phyloP scores from a whole-genome alignment of 2,888 invertebrate genomes.

The Acronicta alni region DNA sequence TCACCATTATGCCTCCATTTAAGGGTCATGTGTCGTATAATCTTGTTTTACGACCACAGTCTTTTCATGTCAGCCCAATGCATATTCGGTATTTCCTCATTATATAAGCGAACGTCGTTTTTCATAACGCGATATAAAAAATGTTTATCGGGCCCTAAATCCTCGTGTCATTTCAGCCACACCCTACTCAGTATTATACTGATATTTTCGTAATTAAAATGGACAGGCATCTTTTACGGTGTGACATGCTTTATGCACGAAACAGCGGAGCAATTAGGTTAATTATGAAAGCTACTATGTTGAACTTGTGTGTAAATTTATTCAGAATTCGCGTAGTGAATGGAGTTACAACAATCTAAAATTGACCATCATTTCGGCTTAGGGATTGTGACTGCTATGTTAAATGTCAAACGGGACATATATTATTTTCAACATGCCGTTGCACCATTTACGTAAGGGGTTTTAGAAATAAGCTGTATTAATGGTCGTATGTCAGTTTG shows the following conservation, averaged over 20 bases:
- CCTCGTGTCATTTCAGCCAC: slow-evolving; percentile 64
- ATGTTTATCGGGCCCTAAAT: slow-evolving; percentile 73
- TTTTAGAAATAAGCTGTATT: slow-evolving; percentile 2
- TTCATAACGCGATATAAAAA: slow-evolving; percentile 71
- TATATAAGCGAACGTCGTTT: slow-evolving; percentile 58
- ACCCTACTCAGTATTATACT: slow-evolving; percentile 55
- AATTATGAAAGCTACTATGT: slow-evolving; percentile 58
- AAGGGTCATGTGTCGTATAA: slow-evolving; percentile 57
- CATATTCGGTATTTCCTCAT: slow-evolving; percentile 45
- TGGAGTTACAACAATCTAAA: slow-evolving; percentile 18
- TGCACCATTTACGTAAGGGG: background rate
- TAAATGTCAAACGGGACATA: background rate
- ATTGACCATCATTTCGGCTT: slow-evolving; percentile 15
- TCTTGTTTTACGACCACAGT: slow-evolving; percentile 57
- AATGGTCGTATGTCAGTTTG: background rate
- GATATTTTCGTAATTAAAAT: slow-evolving; percentile 79
- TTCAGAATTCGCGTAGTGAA: slow-evolving; percentile 22
- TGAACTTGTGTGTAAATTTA: slow-evolving; percentile 44
- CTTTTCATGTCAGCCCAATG: slow-evolving; percentile 52
- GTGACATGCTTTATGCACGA: slow-evolving; percentile 67
- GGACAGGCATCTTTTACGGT: slow-evolving; percentile 72
- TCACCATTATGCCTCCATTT: slow-evolving; percentile 57
- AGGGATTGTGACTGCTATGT: slow-evolving; percentile 7
- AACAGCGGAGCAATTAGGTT: slow-evolving; percentile 70
- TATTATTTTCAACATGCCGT: background rate